phyloP scores from a whole-genome alignment of 2,113 vertebrate genomes.

The Lanius ludovicianus region DNA sequence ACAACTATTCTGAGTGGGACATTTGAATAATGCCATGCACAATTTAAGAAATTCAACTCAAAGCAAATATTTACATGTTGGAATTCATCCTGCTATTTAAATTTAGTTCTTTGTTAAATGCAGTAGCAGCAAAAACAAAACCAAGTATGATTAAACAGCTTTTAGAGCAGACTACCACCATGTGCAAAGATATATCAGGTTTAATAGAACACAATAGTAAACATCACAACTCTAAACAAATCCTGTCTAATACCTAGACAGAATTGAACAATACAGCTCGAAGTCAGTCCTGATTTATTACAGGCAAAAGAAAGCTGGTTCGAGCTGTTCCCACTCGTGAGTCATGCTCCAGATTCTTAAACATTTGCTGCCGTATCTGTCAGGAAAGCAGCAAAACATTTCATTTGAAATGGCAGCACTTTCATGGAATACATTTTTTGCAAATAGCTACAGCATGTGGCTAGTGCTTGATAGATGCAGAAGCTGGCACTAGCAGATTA shows the following conservation, averaged over 20 bases:
- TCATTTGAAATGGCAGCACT: constrained; percentile 24
- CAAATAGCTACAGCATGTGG: constrained; percentile 4
- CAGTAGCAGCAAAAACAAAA: constrained; percentile 1
- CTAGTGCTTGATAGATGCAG: background rate
- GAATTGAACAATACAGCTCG: background rate
- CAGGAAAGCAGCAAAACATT: constrained; percentile 47
- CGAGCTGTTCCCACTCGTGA: constrained; percentile 29
- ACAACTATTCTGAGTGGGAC: background rate
- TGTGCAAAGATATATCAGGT: background rate
- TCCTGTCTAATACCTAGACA: background rate
- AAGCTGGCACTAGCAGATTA: background rate
- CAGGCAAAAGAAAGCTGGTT: constrained; percentile 22
- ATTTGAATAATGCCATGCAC: background rate
- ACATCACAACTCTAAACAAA: constrained; percentile 3
- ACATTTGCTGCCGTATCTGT: constrained; percentile 40
- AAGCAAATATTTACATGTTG: background rate
- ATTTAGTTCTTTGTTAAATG: background rate
- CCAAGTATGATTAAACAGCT: background rate
- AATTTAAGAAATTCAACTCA: background rate
- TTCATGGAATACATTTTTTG: constrained; percentile 2
- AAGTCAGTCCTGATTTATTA: constrained; percentile 11
- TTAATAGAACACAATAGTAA: constrained; percentile 1
- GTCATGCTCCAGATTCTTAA: constrained; percentile 53
- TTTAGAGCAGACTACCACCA: background rate
- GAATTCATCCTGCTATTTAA: background rate